Conservation (phyloP, 2,113 vertebrate genomes). For the Daphoenositta chrysoptera region DNA sequence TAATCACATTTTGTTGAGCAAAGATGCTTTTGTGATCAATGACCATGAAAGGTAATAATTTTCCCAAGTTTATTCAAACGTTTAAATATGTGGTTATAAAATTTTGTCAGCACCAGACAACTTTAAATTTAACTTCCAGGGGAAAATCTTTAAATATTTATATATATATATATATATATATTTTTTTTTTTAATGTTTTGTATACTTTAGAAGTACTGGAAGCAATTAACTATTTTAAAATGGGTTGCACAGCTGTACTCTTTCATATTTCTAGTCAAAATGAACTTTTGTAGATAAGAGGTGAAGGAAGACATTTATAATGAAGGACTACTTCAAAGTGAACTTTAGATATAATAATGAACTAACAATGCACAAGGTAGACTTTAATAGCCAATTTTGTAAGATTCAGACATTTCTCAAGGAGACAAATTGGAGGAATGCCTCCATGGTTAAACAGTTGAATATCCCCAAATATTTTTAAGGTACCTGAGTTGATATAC, state of each 20-base stretch:
- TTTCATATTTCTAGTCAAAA: constrained; percentile 1
- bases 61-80: not conserved
- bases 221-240: not conserved
- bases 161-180: too few species aligned
- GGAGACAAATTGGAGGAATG: constrained; percentile 1
- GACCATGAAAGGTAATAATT: not conserved
- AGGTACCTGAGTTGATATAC: not conserved
- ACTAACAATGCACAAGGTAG: not conserved
- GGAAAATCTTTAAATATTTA: not conserved
- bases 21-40: not conserved
- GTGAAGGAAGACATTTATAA: not conserved
- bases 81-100: not conserved
- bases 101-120: not conserved
- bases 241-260: not conserved
- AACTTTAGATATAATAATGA: not conserved
- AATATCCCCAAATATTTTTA: not conserved
- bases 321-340: not conserved
- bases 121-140: not conserved
- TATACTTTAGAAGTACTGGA: not conserved
- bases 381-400: constrained; percentile 38
- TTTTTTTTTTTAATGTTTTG: not conserved
- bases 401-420: constrained; percentile 13
- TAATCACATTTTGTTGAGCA: not conserved
- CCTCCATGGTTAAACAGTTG: not conserved
- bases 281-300: not conserved